Conservation (phyloP, 1,140 invertebrate genomes). For the Conopomorpha cramerella region DNA sequence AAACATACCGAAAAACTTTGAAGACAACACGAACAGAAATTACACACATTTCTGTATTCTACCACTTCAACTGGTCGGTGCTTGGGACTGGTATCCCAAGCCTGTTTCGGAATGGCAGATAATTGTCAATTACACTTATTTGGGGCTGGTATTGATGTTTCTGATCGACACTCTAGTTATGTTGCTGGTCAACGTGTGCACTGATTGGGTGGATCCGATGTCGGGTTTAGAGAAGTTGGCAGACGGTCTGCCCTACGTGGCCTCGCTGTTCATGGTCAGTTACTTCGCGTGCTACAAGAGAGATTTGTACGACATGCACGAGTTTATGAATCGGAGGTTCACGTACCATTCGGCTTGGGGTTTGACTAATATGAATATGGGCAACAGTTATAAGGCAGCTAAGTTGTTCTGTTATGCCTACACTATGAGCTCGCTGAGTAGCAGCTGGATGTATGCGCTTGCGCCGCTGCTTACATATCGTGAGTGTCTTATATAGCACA, state of each 20-base stretch:
- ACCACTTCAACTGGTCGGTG: constrained; percentile 29
- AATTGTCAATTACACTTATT: constrained; percentile 26
- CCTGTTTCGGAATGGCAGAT: constrained; percentile 11
- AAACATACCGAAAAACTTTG: no score
- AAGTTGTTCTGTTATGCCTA: constrained; percentile 31
- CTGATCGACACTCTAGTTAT: constrained; percentile 14
- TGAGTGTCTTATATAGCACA: no score
- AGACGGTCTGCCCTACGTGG: constrained; percentile 25
- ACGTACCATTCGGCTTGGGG: constrained; percentile 32
- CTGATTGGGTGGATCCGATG: constrained; percentile 31
- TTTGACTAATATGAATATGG: constrained; percentile 44
- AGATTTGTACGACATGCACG: constrained; percentile 25
- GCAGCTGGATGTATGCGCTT: constrained; percentile 29
- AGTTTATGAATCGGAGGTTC: constrained; percentile 30
- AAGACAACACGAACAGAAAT: no score
- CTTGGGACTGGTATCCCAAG: constrained; percentile 33
- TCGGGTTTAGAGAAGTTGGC: constrained; percentile 27
- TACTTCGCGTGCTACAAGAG: constrained; percentile 26
- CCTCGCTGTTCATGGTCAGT: constrained; percentile 23
- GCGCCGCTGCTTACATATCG: constrained; percentile 26
- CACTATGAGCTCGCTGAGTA: constrained; percentile 32
- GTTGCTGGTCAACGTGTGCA: constrained; percentile 24
- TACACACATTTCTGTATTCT: constrained; percentile 26
- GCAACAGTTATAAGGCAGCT: constrained; percentile 22
- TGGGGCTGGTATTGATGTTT: constrained; percentile 24